Evolutionary conservation across 2,797 vertebrate genomes (phyloP), one percentile per base, ranked within the genome.

Genomic region (Clamator glandarius): DNA sequence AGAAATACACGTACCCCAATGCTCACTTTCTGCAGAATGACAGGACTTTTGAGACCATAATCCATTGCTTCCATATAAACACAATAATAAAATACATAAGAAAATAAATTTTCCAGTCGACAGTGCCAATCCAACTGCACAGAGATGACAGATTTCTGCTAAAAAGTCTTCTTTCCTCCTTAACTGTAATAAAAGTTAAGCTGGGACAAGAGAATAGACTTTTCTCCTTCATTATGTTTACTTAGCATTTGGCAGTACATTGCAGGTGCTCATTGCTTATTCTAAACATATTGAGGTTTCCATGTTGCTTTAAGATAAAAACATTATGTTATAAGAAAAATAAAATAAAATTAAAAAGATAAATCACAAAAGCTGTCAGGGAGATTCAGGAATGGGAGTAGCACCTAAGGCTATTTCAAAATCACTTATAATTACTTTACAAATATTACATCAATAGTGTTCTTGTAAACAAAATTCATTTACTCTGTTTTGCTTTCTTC

Each of bases 1-100:
- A 86, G 51, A 54, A 79, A 29, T 58, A 20, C 0, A 0, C 0
- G 31, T 13, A 75, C 28, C 12, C 17, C 15, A 59, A 29, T 4
- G 44, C 6, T 29, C 31, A 6, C 29, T 33, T 57, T 46, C 15
- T 58, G 18, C 35, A 73, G 36, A 89, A 46, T 3, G 17, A 35
- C 29, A 55, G 1, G 1, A 52, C 63, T 85, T 82, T 44, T 18
- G 11, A 52, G 17, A 67, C 57, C 24, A 46, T 4, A 70, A 70
- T 25, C 48, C 19, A 63, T 6, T 1, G 1, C 57, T 78, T 70
- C 17, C 50, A 74, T 67, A 33, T 61, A 89, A 78, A 54, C 1
- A 7, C 5, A 87, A 0, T 11, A 72, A 61, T 18, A 54, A 68
- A 64, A 72, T 11, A 66, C 6, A 2, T 14, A 35, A 51, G 4